A percentile compares a stretch with the other conserved stretches of the same genome.
Evolutionary conservation across 2,113 vertebrate species (phyloP).

Genomic region (Coptodon bakossiorum): DNA sequence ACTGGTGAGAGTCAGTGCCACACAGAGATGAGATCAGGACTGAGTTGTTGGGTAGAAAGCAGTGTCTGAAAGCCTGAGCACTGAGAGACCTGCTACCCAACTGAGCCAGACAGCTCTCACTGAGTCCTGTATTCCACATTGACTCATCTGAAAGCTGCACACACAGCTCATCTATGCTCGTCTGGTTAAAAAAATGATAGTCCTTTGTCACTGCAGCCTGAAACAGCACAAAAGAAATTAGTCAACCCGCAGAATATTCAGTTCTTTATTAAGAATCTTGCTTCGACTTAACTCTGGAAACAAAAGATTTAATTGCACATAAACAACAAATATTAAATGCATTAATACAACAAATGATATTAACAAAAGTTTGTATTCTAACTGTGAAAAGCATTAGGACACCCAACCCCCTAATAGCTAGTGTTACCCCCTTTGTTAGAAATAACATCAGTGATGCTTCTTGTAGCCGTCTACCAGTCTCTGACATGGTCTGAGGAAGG

Average conservation of each 20-base stretch:
- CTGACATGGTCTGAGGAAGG: not conserved
- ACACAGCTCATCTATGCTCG: constrained; percentile 75
- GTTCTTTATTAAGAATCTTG: not conserved
- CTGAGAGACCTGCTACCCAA: constrained; percentile 67
- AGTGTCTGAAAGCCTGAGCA: constrained; percentile 75
- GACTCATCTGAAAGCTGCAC: constrained; percentile 49
- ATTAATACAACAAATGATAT: not conserved
- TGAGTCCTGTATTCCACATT: constrained; percentile 7
- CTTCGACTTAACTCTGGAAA: not conserved
- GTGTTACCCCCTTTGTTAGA: not conserved
- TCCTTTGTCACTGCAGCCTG: constrained; percentile 65
- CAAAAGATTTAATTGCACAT: not conserved
- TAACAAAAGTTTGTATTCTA: not conserved
- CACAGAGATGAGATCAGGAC: constrained; percentile 70
- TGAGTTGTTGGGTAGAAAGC: constrained; percentile 79
- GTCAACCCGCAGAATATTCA: not conserved
- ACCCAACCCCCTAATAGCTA: not conserved
- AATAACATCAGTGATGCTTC: not conserved
- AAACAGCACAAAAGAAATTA: not conserved
- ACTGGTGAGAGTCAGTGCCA: constrained; percentile 31
- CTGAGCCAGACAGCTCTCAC: constrained; percentile 63
- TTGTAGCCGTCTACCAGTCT: not conserved
- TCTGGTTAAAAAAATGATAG: constrained; percentile 64
- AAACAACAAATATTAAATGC: not conserved
- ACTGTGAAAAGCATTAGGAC: not conserved